Base-by-base conservation (phyloP, 2,113 vertebrate species). In the Collichthys lucidus region DNA sequence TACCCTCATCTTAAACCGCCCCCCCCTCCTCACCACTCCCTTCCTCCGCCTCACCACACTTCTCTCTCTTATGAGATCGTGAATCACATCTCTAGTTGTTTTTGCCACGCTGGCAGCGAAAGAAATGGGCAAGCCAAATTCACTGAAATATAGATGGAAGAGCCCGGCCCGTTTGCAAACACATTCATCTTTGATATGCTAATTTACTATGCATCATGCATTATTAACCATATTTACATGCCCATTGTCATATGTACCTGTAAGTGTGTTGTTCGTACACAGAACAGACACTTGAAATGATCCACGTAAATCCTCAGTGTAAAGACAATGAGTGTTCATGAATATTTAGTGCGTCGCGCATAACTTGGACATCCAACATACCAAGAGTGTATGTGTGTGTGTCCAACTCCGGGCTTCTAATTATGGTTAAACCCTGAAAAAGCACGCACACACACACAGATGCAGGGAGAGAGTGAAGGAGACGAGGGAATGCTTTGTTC, bases 121-220 rank as follows among this genome's bases (percentile, higher is more conserved):
- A 74, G 49, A 89, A 86, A 85, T 78, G 71, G 66, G 11, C 40
- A 42, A 73, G 79, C 57, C 35, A 73, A 68, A 88, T 71, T 60
- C 74, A 64, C 73, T 92, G 59, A 91, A 91, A 91, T 90, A 89
- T 88, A 89, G 79, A 91, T 88, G 79, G 63, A 62, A 24, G 52
- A 70, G 67, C 42, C 1, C 19, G 53, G 77, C 64, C 4, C 74
- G 52, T 82, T 64, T 55, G 56, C 57, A 75, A 76, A 70, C 1
- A 10, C 70, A 73, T 88, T 52, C 86, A 84, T 85, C 64, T 91
- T 89, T 91, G 74, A 90, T 87, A 40, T 50, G 63, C 75, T 68
- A 29, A 81, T 78, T 79, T 11, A 1, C 46, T 16, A 15, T 87
- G 80, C 84, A 74, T 88, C 70, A 82, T 90, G 69, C 24, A 85